Conservation (phyloP, 2,888 invertebrate species). For the Megaustenia siamemsis region DNA sequence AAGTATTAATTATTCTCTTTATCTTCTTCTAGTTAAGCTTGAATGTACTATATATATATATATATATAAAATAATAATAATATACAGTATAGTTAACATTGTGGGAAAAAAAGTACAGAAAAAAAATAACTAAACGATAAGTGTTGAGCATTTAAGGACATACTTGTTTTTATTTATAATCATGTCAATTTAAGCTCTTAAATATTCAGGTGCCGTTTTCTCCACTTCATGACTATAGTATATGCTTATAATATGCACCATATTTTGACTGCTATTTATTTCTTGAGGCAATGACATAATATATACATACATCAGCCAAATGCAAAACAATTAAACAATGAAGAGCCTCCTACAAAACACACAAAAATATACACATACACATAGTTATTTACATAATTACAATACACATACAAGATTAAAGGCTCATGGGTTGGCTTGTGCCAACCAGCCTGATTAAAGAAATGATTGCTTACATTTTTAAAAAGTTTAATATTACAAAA, state of each 20-base stretch:
- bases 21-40: too few relatives aligned
- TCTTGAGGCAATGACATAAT: neutral
- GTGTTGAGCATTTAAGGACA: too few relatives aligned
- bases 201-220: neutral
- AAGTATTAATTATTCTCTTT: too few relatives aligned
- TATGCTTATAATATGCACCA: neutral
- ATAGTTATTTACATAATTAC: conserved; percentile 26
- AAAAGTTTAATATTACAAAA: too few relatives aligned
- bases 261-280: neutral
- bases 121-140: too few relatives aligned
- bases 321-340: too few relatives aligned
- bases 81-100: too few relatives aligned
- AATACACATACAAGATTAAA: neutral
- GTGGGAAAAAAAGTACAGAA: too few relatives aligned
- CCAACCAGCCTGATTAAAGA: neutral
- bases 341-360: neutral
- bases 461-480: too few relatives aligned
- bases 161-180: neutral
- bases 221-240: neutral
- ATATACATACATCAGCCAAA: neutral
- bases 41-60: too few relatives aligned
- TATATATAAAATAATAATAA: too few relatives aligned
- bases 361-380: neutral
- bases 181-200: neutral
- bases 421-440: neutral